phyloP scores from a whole-genome alignment of 2,113 vertebrate species.

The Pelodiscus sinensis region DNA sequence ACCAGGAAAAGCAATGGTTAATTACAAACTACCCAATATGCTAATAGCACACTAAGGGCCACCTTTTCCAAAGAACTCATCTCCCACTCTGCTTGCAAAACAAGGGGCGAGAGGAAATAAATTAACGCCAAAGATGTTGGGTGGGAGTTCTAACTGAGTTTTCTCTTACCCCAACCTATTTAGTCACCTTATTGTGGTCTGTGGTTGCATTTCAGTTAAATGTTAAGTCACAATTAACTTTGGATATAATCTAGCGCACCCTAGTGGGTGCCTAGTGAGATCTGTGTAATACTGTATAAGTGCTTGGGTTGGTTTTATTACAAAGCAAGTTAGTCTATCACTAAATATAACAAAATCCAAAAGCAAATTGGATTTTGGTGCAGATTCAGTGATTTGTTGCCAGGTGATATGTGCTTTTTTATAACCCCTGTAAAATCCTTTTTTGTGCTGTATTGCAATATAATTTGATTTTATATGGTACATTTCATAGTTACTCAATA shows the following conservation, averaged over 20 bases:
- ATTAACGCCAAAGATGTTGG: background rate
- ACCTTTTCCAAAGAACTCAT: background rate
- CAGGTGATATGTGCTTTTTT: slow-evolving; percentile 48
- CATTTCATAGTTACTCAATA: slow-evolving; percentile 18
- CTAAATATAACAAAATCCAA: slow-evolving; percentile 19
- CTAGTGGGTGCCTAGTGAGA: slow-evolving; percentile 57
- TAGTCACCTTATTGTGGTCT: background rate
- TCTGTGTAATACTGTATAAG: background rate
- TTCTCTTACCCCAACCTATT: background rate
- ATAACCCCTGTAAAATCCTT: slow-evolving; percentile 18
- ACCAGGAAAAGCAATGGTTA: background rate
- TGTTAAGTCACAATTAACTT: background rate
- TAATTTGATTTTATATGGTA: slow-evolving; percentile 18
- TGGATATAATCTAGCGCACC: slow-evolving; percentile 67
- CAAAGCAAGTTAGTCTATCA: background rate
- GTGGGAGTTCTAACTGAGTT: background rate
- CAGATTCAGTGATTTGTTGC: slow-evolving; percentile 16
- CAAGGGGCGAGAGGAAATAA: background rate
- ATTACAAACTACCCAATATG: fast-evolving
- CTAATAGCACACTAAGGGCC: fast-evolving
- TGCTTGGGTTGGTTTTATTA: background rate
- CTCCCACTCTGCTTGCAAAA: fast-evolving
- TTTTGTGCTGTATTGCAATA: background rate
- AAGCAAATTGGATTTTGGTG: slow-evolving; percentile 2
- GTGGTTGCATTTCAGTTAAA: background rate